Percentiles rank a stretch among this genome's conserved stretches.
Evolutionary conservation across 2,113 vertebrate genomes (phyloP).

Genomic region (Ibidorhyncha struthersii): DNA sequence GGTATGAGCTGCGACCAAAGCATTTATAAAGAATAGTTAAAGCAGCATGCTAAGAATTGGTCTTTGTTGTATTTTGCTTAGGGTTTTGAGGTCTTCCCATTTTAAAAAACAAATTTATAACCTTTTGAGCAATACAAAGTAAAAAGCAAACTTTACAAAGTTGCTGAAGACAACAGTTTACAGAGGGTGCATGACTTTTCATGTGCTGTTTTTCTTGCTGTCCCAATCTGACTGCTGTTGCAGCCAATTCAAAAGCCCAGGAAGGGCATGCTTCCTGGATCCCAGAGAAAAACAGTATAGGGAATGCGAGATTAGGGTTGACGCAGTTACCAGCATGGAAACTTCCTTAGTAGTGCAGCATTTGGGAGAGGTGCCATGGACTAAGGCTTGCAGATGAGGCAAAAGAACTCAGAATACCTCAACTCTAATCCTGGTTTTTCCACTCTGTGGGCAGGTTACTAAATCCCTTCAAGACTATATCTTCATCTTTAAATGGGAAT

Average conservation of each 20-base stretch:
- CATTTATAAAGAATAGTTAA: not conserved
- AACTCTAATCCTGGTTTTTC: conserved; percentile 60
- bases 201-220: not conserved
- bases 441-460: conserved; percentile 25
- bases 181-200: not conserved
- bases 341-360: not conserved
- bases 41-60: not conserved
- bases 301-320: not conserved
- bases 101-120: not conserved
- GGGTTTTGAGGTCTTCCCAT: not conserved
- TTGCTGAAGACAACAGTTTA: not conserved
- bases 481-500: conserved; percentile 46
- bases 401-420: conserved; percentile 4
- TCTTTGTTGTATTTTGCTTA: not conserved
- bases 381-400: not conserved
- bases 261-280: not conserved
- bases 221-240: not conserved
- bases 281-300: not conserved
- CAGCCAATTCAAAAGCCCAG: not conserved
- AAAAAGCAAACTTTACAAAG: not conserved
- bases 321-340: not conserved
- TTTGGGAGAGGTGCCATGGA: not conserved
- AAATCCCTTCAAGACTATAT: not conserved
- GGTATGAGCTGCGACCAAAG: not conserved
- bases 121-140: not conserved